A percentile compares a stretch with the other conserved stretches of the same genome.
These are phyloP conservation scores for Caiman crocodilus DNA, from an alignment of 2,797 vertebrate genomes.

Conservation along the genomic window DNA sequence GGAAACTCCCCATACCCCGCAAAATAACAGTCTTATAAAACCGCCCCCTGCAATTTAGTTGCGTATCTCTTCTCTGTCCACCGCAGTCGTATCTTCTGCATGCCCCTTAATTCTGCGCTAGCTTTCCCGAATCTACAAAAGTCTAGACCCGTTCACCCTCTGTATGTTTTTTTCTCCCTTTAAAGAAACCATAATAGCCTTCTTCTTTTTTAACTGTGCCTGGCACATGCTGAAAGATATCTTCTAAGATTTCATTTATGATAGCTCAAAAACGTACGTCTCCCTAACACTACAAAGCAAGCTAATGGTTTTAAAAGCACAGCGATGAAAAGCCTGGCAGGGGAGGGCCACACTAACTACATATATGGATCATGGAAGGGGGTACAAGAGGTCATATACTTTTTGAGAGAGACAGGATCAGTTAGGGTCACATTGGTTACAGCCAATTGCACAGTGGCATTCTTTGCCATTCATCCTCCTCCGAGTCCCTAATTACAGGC, in stretches of 20 bases:
- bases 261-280: constrained; percentile 73
- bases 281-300: constrained; percentile 73
- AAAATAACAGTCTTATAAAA: neutral
- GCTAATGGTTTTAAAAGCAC: constrained; percentile 76
- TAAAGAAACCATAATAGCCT: constrained; percentile 60
- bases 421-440: constrained; percentile 71
- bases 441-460: constrained; percentile 76
- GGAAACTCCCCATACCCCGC: neutral
- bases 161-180: constrained; percentile 23
- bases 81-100: constrained; percentile 19
- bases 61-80: neutral
- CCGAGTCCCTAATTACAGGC: constrained; percentile 75
- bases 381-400: constrained; percentile 65
- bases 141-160: constrained; percentile 35
- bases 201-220: constrained; percentile 66
- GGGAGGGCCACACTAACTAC: constrained; percentile 66
- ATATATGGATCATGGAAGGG: constrained; percentile 66
- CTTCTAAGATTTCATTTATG: constrained; percentile 77
- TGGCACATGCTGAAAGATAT: constrained; percentile 77
- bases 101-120: constrained; percentile 17
- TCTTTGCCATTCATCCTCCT: constrained; percentile 74
- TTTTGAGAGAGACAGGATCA: constrained; percentile 54
- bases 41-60: neutral
- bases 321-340: constrained; percentile 77
- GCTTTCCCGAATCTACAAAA: constrained; percentile 49